phyloP scores from a whole-genome alignment of 2,113 vertebrate genomes.

The Struthio camelus region DNA sequence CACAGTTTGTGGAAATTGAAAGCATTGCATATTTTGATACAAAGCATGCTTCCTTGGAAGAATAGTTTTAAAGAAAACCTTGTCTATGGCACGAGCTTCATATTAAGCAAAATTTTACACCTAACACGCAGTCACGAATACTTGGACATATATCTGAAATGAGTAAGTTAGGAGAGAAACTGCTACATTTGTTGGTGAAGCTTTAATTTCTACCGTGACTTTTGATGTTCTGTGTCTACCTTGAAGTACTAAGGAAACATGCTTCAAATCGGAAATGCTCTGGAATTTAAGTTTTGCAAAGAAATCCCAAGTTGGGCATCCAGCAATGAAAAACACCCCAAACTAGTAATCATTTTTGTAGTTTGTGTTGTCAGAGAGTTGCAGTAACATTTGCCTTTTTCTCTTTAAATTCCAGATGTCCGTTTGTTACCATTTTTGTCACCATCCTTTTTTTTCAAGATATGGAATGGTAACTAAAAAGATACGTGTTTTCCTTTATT shows the following conservation, averaged over 20 bases:
- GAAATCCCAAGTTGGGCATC: too few species aligned
- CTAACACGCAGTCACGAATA: background rate
- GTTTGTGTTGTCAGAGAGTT: background rate
- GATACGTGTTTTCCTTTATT: slow-evolving; percentile 49
- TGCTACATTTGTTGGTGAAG: background rate
- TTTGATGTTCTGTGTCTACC: background rate
- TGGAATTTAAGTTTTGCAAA: background rate
- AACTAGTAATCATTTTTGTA: background rate
- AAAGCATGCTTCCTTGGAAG: background rate
- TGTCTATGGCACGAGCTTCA: background rate
- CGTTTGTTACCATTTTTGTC: slow-evolving; percentile 67
- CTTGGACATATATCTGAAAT: too few species aligned
- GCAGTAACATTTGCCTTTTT: background rate
- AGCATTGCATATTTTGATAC: background rate
- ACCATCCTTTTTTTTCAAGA: slow-evolving; percentile 61
- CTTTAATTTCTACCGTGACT: background rate
- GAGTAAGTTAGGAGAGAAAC: background rate
- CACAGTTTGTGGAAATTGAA: background rate
- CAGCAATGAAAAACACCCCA: background rate
- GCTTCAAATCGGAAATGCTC: background rate
- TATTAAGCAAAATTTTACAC: background rate
- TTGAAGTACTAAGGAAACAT: background rate
- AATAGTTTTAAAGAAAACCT: background rate
- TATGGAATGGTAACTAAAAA: slow-evolving; percentile 17
- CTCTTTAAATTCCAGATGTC: slow-evolving; percentile 41